Evolutionary conservation across 2,113 vertebrate genomes (phyloP), one percentile per base, ranked within the genome.

Genomic region (Lamprologus ornatipinnis): DNA sequence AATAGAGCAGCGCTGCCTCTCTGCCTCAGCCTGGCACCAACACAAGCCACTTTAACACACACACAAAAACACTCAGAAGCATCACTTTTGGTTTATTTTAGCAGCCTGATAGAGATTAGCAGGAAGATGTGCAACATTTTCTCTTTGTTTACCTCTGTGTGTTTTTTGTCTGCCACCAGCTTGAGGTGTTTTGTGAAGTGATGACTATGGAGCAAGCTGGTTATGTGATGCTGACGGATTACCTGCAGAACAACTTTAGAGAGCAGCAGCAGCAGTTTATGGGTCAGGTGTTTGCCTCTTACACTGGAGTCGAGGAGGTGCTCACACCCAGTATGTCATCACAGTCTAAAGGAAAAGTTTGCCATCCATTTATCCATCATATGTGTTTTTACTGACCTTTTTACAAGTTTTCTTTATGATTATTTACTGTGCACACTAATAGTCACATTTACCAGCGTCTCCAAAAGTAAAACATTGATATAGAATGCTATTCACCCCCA

Each of bases 141-240:
- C 6, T 73, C 9, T 47, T 14, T 54, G 37, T 86, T 31, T 47
- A 26, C 7, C 6, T 73, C 15, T 57, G 7, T 78, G 45, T 78
- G 17, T 78, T 33, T 31, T 75, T 1, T 80, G 23, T 58, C 15
- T 58, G 51, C 17, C 4, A 12, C 21, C 92, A 99, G 98, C 85
- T 99, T 96, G 96, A 98, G 95, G 95, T 97, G 21, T 99, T 99
- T 85, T 99, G 98, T 90, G 99, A 99, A 88, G 98, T 99, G 92
- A 98, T 99, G 95, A 99, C 98, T 57, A 97, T 99, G 98, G 97
- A 99, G 87, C 98, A 99, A 85, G 97, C 98, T 26, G 98, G 98
- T 3, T 99, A 98, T 31, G 98, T 98, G 90, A 98, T 99, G 97
- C 94, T 99, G 91, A 99, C 98, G 89, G 99, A 99, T 92, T 99